Conservation (phyloP, 2,113 vertebrate species). For the Phylloscopus trochilus region DNA sequence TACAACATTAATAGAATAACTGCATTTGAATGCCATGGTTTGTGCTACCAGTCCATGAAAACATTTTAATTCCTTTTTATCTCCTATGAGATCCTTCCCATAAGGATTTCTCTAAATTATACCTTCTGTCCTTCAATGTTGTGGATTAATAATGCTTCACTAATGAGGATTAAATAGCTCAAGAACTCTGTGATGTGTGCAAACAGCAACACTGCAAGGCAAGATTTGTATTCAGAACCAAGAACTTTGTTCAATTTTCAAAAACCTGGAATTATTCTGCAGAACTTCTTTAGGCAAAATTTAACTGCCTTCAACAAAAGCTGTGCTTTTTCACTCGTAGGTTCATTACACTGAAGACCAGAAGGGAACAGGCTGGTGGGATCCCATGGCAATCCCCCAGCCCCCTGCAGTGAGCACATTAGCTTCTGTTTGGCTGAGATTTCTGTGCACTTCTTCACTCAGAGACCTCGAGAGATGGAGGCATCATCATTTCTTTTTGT, state of each 20-base stretch:
- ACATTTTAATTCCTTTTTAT: constrained; percentile 39
- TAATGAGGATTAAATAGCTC: constrained; percentile 64
- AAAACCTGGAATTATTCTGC: constrained; percentile 14
- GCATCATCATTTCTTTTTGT: background rate
- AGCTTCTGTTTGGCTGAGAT: background rate
- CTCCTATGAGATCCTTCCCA: constrained; percentile 25
- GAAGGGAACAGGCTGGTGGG: background rate
- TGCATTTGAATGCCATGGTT: background rate
- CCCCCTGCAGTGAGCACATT: background rate
- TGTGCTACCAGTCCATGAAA: background rate
- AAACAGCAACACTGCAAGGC: constrained; percentile 33
- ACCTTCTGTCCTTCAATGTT: constrained; percentile 44
- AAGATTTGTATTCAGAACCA: constrained; percentile 43
- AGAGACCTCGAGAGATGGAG: background rate
- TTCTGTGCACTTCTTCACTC: background rate
- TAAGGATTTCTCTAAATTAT: constrained; percentile 54
- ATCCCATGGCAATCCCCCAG: background rate
- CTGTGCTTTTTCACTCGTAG: background rate
- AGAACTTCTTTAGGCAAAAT: background rate
- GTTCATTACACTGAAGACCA: background rate
- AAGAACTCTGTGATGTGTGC: constrained; percentile 41
- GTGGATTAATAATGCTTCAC: constrained; percentile 54
- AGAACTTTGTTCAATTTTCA: constrained; percentile 7
- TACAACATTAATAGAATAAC: background rate
- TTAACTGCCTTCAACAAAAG: background rate